These are phyloP conservation scores for Syrrhaptes paradoxus DNA, from an alignment of 2,113 vertebrate genomes.

Conservation along the genomic window DNA sequence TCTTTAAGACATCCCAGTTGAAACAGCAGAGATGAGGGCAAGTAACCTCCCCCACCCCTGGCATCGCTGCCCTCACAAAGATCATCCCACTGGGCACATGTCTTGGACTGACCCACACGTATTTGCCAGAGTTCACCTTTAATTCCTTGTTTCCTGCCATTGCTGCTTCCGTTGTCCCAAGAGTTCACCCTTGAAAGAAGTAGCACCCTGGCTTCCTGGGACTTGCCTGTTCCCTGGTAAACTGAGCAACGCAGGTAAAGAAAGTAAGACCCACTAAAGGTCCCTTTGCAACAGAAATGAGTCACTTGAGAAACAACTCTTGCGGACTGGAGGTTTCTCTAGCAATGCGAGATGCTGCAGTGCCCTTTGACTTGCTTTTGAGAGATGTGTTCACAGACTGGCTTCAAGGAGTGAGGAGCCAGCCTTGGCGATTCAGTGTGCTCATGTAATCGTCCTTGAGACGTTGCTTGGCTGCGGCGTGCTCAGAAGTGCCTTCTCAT, in stretches of 20 bases:
- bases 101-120: neutral
- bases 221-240: neutral
- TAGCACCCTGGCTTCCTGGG: neutral
- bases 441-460: neutral
- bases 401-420: neutral
- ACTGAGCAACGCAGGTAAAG: neutral
- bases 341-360: neutral
- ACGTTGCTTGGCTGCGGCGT: neutral
- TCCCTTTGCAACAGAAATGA: neutral
- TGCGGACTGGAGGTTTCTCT: neutral
- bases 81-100: neutral
- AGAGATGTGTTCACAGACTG: neutral
- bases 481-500: neutral
- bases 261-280: neutral
- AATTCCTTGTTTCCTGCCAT: neutral
- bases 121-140: neutral
- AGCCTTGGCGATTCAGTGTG: neutral
- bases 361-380: neutral
- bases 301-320: neutral
- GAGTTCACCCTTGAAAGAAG: neutral
- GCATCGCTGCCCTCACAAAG: neutral
- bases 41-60: neutral
- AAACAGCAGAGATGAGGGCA: neutral
- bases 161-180: neutral
- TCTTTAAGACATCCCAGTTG: neutral